These are phyloP conservation scores for Distichodus sexfasciatus DNA, from an alignment of 2,797 vertebrate species.

Conservation along the genomic window DNA sequence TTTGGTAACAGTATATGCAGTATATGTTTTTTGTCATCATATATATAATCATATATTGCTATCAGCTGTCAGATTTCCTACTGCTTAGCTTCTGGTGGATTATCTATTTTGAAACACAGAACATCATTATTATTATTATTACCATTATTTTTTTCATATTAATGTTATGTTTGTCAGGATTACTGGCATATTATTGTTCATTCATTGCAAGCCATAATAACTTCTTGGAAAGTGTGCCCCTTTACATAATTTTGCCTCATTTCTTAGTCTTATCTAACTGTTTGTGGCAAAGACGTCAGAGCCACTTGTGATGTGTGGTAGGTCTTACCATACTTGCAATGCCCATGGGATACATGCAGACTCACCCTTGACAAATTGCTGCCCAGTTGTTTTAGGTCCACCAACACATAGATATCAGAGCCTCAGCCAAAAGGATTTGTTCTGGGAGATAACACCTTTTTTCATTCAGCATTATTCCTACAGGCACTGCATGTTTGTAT, in stretches of 20 bases:
- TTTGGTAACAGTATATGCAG: too few relatives aligned
- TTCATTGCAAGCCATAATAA: too few relatives aligned
- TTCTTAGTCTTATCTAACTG: neutral
- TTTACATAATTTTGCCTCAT: neutral
- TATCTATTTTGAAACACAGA: too few relatives aligned
- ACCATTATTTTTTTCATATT: too few relatives aligned
- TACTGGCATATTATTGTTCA: too few relatives aligned
- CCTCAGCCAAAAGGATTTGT: constrained; percentile 1
- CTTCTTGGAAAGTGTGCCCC: too few relatives aligned
- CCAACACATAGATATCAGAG: constrained; percentile 1
- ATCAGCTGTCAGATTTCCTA: too few relatives aligned
- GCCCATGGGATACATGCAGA: constrained; percentile 22
- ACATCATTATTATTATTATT: too few relatives aligned
- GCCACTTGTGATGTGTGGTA: neutral
- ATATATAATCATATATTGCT: too few relatives aligned
- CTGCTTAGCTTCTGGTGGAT: too few relatives aligned
- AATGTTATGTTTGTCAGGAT: too few relatives aligned
- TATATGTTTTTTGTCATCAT: too few relatives aligned
- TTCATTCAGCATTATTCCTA: neutral
- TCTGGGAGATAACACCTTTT: neutral
- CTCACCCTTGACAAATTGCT: constrained; percentile 31
- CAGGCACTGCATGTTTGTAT: neutral
- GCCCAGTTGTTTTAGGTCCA: constrained; percentile 17
- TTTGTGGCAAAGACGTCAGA: neutral
- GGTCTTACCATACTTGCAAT: neutral